phyloP scores from a whole-genome alignment of 2,113 vertebrate genomes.

The Mus spicilegus region DNA sequence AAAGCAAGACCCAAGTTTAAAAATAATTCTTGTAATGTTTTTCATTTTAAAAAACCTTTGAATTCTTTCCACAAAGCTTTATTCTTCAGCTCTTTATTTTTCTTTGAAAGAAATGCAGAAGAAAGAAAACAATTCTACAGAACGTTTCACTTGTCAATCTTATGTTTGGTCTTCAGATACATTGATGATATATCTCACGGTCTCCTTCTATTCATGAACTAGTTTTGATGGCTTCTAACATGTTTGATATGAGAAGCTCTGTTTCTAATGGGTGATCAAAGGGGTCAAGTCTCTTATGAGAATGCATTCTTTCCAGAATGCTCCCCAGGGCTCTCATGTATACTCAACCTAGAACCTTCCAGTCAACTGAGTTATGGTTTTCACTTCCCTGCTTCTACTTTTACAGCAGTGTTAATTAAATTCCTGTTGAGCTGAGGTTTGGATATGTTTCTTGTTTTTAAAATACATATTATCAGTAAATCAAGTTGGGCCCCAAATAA shows the following conservation, averaged over 20 bases:
- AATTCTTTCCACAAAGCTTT: conserved; percentile 53
- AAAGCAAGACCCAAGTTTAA: conserved; percentile 38
- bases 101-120: conserved; percentile 19
- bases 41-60: conserved; percentile 17
- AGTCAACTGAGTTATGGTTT: conserved; percentile 30
- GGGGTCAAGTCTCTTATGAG: background rate
- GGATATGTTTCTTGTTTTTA: conserved; percentile 52
- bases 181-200: background rate
- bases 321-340: background rate
- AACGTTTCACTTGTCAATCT: background rate
- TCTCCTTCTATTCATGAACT: background rate
- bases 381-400: background rate
- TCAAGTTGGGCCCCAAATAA: conserved; percentile 24
- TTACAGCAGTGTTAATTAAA: conserved; percentile 66
- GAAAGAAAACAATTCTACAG: background rate
- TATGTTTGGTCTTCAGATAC: background rate
- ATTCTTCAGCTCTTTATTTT: conserved; percentile 38
- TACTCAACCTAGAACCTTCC: background rate
- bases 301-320: conserved; percentile 55
- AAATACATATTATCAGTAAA: conserved; percentile 57
- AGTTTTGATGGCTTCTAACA: background rate
- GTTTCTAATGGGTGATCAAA: background rate
- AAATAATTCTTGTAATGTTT: conserved; percentile 34
- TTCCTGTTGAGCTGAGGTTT: conserved; percentile 73
- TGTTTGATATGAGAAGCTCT: background rate